Base-by-base conservation (phyloP, 30 jellyfish, hydroid and myxozoan genomes). In the Phacellophora camtschatica region DNA sequence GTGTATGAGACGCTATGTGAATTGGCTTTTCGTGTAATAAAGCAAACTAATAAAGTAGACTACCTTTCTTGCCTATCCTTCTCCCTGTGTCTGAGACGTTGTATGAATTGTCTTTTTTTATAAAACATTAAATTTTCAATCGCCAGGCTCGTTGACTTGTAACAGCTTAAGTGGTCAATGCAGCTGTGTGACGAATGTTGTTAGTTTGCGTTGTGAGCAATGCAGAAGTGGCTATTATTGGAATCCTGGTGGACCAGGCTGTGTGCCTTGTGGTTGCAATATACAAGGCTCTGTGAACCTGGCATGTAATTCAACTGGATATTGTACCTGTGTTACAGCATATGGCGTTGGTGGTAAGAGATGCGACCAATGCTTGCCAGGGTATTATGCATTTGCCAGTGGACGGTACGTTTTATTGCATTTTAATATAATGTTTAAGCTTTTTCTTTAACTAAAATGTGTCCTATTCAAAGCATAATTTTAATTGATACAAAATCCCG, bases 181-280 rank as follows among this genome's bases (percentile, higher is more conserved):
- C 65, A 74, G 54, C 48, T 94, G 99, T 66, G 61, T 94, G 31
- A 45, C 99, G 25, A 87, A 94, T 71, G 97, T 94, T 41, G 45
- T 23, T 75, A 97, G 97, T 5, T 82, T 36, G 25, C 84, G 88
- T 8, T 94, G 99, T 54, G 93, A 86, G 19, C 67, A 36, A 23
- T 94, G 99, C 78, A 56, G 65, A 4, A 45, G 66, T 31, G 88
- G 89, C 20, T 82, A 46, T 66, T 94, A 87, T 86, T 94, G 99
- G 99, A 87, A 94, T 71, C 92, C 99, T 11, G 71, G 56, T 69
- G 99, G 99, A 5, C 85, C 42, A 37, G 99, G 99, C 7, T 94
- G 99, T 65, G 36, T 94, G 7, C 81, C 94, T n/a, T 94, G 99
- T 53, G 67, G 28, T 59, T 94, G 99, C 83, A 65, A 94, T 71